Percentiles rank a stretch among this genome's conserved stretches.
Evolutionary conservation across 2,888 invertebrate genomes (phyloP).

Genomic region (Tachina grossa): DNA sequence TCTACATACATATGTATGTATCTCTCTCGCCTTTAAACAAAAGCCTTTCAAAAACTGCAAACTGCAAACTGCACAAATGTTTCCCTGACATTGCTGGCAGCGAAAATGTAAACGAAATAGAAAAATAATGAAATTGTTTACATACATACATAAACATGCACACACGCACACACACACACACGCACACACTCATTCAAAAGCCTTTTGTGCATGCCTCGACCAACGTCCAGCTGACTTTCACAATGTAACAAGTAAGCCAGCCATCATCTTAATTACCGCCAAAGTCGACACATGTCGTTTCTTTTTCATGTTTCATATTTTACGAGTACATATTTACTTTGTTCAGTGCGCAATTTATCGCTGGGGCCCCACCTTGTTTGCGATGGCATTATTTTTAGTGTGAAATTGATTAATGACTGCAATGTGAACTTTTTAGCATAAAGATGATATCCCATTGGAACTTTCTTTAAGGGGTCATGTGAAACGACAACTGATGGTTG

Average conservation of each 20-base stretch:
- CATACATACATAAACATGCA: too few relatives aligned
- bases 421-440: conserved; percentile 26
- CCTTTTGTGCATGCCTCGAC: background rate
- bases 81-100: background rate
- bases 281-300: conserved; percentile 29
- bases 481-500: conserved; percentile 22
- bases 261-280: conserved; percentile 27
- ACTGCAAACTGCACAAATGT: background rate
- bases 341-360: background rate
- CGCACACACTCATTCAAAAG: background rate
- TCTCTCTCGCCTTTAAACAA: conserved; percentile 1
- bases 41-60: background rate
- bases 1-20: too few relatives aligned
- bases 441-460: conserved; percentile 44
- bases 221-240: background rate
- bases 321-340: conserved; percentile 2
- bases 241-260: conserved; percentile 21
- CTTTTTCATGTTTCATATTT: background rate
- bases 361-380: conserved; percentile 1
- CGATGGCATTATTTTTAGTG: conserved; percentile 12
- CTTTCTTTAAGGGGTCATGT: conserved; percentile 28
- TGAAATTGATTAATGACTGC: conserved; percentile 65
- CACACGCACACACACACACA: too few relatives aligned
- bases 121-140: background rate
- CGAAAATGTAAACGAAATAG: background rate